Conservation (phyloP, 2,797 vertebrate species). For the Arnoldichthys spilopterus region DNA sequence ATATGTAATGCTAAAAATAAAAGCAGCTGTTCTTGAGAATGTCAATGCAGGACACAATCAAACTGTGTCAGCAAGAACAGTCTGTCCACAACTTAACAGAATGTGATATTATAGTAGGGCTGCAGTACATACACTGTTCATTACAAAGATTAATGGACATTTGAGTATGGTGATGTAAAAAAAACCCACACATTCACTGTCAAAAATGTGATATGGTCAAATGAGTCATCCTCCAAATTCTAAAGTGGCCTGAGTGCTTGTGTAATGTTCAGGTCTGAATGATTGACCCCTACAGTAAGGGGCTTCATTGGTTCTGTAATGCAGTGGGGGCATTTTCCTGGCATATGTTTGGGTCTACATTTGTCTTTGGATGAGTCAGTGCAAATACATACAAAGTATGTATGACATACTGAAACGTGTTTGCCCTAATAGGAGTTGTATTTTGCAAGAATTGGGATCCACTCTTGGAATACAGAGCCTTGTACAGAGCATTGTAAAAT, state of each 20-base stretch:
- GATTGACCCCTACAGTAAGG: background rate
- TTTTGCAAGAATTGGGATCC: too few relatives aligned
- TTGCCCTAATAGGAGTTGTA: too few relatives aligned
- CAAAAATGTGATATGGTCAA: background rate
- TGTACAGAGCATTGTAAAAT: too few relatives aligned
- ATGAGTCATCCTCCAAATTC: background rate
- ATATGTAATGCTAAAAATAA: background rate
- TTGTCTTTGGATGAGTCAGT: too few relatives aligned
- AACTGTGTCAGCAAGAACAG: background rate
- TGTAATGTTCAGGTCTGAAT: background rate
- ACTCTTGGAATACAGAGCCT: too few relatives aligned
- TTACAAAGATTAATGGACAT: background rate
- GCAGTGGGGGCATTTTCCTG: too few relatives aligned
- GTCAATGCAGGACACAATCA: background rate
- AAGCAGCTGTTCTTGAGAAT: background rate
- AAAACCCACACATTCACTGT: background rate
- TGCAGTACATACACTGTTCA: background rate
- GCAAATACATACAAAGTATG: too few relatives aligned
- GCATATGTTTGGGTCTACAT: too few relatives aligned
- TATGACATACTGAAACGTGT: too few relatives aligned
- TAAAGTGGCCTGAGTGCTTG: background rate
- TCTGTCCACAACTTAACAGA: background rate
- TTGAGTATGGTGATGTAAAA: background rate
- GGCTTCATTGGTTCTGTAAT: background rate
- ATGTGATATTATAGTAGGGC: background rate